Evolutionary conservation across 2,888 invertebrate species (phyloP).

Genomic region (Dicyrtomina minuta): DNA sequence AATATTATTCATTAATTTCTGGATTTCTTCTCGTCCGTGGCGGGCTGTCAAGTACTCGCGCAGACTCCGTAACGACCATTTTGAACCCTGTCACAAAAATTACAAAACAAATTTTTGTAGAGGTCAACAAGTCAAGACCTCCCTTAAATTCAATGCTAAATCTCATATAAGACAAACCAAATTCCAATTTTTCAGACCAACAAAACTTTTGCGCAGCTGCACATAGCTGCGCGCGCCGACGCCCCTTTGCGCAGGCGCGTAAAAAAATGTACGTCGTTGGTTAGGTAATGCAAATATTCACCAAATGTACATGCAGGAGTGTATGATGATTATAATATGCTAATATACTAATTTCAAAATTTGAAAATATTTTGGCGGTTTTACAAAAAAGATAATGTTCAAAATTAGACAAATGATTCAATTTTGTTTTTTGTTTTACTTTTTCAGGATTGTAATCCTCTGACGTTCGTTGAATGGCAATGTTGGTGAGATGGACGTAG

Average conservation of each 20-base stretch:
- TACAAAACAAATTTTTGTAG: constrained; percentile 56
- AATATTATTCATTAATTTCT: constrained; percentile 59
- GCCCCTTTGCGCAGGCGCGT: too few species aligned
- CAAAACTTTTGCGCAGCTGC: too few species aligned
- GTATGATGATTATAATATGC: too few species aligned
- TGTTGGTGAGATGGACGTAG: constrained; percentile 64
- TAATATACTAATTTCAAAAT: too few species aligned
- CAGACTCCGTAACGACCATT: constrained; percentile 62
- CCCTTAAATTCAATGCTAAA: too few species aligned
- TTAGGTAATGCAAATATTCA: too few species aligned
- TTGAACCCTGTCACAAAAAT: constrained; percentile 63
- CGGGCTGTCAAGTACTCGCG: constrained; percentile 61
- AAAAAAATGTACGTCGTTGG: too few species aligned
- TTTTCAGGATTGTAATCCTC: constrained; percentile 56
- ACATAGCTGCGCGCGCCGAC: too few species aligned
- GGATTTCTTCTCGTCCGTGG: constrained; percentile 61
- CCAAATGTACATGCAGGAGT: too few species aligned
- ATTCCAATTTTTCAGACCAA: too few species aligned
- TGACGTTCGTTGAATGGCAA: constrained; percentile 62
- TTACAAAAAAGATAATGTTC: neutral
- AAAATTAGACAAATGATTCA: neutral
- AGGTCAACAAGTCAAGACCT: neutral
- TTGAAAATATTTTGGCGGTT: neutral
- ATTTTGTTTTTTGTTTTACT: too few species aligned
- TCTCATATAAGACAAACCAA: too few species aligned